These are phyloP conservation scores for Agrotis puta DNA, from an alignment of 2,888 invertebrate genomes.

Conservation along the genomic window DNA sequence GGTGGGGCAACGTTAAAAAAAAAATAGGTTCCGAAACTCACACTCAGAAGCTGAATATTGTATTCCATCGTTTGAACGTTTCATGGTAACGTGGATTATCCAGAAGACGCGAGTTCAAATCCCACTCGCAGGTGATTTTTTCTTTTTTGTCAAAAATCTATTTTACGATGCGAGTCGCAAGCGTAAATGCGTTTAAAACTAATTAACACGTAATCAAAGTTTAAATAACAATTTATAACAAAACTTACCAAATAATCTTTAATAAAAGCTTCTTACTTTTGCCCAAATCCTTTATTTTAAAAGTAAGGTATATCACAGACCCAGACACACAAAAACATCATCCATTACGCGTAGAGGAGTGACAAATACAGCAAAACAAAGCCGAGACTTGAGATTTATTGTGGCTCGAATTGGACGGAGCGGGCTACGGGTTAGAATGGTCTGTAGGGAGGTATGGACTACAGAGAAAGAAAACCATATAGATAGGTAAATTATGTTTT, in stretches of 20 bases:
- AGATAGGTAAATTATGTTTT: not conserved
- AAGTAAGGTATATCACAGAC: slow-evolving; percentile 18
- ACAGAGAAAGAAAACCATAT: slow-evolving; percentile 4
- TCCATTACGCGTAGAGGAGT: slow-evolving; percentile 50
- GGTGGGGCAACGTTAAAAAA: too few species aligned
- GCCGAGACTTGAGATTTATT: slow-evolving; percentile 60
- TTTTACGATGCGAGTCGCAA: too few species aligned
- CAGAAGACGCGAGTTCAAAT: too few species aligned
- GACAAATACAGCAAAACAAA: slow-evolving; percentile 62
- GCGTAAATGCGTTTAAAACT: too few species aligned
- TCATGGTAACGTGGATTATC: too few species aligned
- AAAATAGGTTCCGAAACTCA: too few species aligned
- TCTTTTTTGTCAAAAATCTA: too few species aligned
- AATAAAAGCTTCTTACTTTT: not conserved
- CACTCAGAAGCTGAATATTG: too few species aligned
- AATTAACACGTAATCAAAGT: too few species aligned
- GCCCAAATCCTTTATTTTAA: slow-evolving; percentile 12
- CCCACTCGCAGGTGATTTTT: too few species aligned
- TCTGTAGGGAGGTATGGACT: not conserved
- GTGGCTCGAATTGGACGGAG: slow-evolving; percentile 51
- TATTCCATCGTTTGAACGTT: too few species aligned
- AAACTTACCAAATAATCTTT: slow-evolving; percentile 11
- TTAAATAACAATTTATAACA: not conserved
- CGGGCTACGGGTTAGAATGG: slow-evolving; percentile 6
- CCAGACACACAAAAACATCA: slow-evolving; percentile 55